These are phyloP conservation scores for Kryphioiulus occultus DNA, from an alignment of 2,888 invertebrate genomes.

Conservation along the genomic window DNA sequence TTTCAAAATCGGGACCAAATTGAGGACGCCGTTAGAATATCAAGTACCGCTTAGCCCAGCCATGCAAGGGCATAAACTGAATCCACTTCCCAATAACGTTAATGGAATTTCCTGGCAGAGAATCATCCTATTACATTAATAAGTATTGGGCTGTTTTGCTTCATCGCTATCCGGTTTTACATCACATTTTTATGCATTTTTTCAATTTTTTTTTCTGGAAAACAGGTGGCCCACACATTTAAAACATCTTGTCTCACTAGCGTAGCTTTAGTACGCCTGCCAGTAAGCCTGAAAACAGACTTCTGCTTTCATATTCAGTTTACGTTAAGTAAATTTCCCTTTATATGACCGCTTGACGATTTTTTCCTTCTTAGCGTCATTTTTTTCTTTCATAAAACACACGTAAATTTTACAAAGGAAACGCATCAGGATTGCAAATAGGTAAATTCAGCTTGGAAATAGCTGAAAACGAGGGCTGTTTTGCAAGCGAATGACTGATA, in stretches of 20 bases:
- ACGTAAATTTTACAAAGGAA: not conserved
- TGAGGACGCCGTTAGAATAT: not conserved
- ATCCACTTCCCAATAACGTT: constrained; percentile 7
- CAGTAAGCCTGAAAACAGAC: not conserved
- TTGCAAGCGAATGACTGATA: constrained; percentile 1
- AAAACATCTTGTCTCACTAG: not conserved
- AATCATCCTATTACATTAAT: constrained; percentile 4
- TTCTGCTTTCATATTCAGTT: constrained; percentile 21
- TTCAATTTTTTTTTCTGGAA: not conserved
- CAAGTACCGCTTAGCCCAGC: not conserved
- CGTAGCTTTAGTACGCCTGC: not conserved
- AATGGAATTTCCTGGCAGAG: not conserved
- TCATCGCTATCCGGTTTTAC: not conserved
- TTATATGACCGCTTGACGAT: not conserved
- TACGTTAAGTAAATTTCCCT: not conserved
- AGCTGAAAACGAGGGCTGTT: not conserved
- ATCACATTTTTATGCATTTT: not conserved
- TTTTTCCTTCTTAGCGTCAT: not conserved
- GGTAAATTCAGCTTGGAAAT: not conserved
- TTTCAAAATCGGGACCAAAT: not conserved
- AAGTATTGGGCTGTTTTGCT: not conserved
- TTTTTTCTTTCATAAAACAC: not conserved
- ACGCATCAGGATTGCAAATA: not conserved
- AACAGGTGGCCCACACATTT: constrained; percentile 33
- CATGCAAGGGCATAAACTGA: not conserved